phyloP scores from a whole-genome alignment of 2,797 vertebrate species.

The Balearica regulorum region DNA sequence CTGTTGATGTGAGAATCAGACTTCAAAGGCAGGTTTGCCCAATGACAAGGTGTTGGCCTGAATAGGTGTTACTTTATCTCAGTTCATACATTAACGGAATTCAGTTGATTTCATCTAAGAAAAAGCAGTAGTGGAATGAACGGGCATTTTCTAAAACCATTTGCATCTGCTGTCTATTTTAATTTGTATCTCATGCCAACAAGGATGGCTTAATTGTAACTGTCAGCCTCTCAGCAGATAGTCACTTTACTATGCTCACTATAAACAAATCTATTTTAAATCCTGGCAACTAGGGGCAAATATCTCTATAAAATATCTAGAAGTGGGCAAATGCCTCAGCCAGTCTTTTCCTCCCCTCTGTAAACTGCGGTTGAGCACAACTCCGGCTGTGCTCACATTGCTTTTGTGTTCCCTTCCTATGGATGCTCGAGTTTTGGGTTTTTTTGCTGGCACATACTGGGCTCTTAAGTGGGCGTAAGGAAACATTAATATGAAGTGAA shows the following conservation, averaged over 20 bases:
- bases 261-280: background rate
- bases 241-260: background rate
- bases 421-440: background rate
- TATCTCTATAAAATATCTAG: background rate
- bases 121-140: background rate
- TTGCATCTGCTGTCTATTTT: background rate
- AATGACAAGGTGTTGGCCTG: background rate
- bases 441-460: background rate
- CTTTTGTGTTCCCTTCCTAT: background rate
- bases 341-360: background rate
- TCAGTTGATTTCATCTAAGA: background rate
- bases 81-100: background rate
- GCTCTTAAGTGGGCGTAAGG: background rate
- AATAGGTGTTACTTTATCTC: background rate
- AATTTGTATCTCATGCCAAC: background rate
- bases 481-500: background rate
- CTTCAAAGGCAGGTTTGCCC: background rate
- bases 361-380: background rate
- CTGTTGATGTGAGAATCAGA: accelerated
- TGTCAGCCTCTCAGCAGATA: background rate
- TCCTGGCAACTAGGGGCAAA: background rate
- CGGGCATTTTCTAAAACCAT: background rate
- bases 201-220: background rate
- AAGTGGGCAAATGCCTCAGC: background rate
- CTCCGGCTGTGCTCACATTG: accelerated